phyloP scores from a whole-genome alignment of 2,797 vertebrate genomes.

The Leptodactylus fallax region DNA sequence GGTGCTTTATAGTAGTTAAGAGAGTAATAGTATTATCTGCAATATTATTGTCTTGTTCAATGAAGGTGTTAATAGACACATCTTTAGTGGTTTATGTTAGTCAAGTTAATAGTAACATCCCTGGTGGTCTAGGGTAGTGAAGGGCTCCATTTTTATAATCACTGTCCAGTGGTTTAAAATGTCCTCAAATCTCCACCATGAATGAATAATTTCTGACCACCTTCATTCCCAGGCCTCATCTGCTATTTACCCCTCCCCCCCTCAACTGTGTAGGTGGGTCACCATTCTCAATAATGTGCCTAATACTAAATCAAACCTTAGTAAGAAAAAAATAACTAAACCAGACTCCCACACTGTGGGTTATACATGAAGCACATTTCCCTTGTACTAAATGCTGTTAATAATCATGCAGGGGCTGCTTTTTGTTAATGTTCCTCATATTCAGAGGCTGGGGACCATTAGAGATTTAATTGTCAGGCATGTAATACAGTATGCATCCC shows the following conservation, averaged over 20 bases:
- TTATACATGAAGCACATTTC: neutral
- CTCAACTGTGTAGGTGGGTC: neutral
- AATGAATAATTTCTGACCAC: neutral
- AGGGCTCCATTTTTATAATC: neutral
- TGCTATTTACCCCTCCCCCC: neutral
- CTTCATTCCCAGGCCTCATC: neutral
- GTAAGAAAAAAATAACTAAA: neutral
- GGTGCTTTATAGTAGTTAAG: too few species aligned
- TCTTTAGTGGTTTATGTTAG: neutral
- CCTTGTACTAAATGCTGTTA: neutral
- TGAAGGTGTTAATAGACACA: neutral
- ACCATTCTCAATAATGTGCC: neutral
- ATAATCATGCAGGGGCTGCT: conserved; percentile 3
- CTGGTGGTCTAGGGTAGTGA: neutral
- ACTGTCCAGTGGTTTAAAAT: neutral
- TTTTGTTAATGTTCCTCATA: conserved; percentile 31
- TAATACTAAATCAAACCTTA: neutral
- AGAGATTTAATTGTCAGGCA: conserved; percentile 22
- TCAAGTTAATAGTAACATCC: neutral
- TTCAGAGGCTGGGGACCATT: conserved; percentile 23
- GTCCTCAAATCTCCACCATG: neutral
- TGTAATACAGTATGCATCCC: conserved; percentile 41
- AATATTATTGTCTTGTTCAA: too few species aligned
- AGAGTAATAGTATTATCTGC: too few species aligned
- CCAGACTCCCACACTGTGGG: neutral